Evolutionary conservation across 2,113 vertebrate species (phyloP), one percentile per base, ranked within the genome.

Genomic region (Chunga burmeisteri): DNA sequence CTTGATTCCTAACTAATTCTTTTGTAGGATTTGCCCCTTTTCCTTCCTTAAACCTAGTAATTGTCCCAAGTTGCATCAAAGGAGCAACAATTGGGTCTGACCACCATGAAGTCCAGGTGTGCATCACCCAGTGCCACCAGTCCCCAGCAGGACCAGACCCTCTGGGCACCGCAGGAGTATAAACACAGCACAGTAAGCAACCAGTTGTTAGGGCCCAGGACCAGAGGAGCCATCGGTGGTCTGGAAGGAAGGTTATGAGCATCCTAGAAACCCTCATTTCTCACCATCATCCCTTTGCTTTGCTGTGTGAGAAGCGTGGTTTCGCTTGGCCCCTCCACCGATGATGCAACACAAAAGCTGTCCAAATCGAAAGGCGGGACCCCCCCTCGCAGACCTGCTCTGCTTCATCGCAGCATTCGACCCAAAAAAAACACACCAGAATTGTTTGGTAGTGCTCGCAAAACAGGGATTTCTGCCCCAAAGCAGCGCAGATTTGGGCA

Each of bases 151-250:
- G 10, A 11, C n/a, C 13, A 9, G 32, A 42, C 18, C 18, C 61
- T 5, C 20, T 10, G 40, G 46, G 47, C 58, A 55, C 23, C 0
- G 0, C 46, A 72, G 15, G 18, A 8, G 47, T 0, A 4, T 5
- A 30, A 63, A 50, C 7, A 49, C n/a, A 34, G 52, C 53, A 5
- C 0, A 3, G 34, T 15, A 2, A 62, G 52, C 18, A 27, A 59
- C 0, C 3, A 67, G 47, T 2, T 46, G 47, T 3, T 42, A 38
- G 52, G 2, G 9, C 62, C 13, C 15, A 10, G 34, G 52, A 29
- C 1, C 44, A 49, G 42, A 47, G 49, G 10, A 85, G 16, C 49
- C 44, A 22, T 34, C 3, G 1, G n/a, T 8, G 27, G 6, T 15
- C 63, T 25, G 23, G 21, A 68, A n/a, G 44, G 44, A 34, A 36